A percentile compares a stretch with the other conserved stretches of the same genome.
These are phyloP conservation scores for Pantherophis guttatus DNA, from an alignment of 2,113 vertebrate species.

Conservation along the genomic window DNA sequence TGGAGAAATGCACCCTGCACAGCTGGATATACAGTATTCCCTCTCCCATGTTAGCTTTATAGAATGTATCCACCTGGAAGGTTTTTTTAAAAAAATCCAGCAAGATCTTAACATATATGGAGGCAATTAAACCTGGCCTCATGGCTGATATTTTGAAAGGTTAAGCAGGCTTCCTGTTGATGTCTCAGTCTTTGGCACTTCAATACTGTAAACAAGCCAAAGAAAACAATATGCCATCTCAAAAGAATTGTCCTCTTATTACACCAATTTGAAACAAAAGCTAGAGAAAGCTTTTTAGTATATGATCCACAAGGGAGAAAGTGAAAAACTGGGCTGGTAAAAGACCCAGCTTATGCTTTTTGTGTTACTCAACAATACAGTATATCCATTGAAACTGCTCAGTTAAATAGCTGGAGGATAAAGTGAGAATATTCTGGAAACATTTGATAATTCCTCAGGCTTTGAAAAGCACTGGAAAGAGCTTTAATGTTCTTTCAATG, in stretches of 20 bases:
- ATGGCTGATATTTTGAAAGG: not conserved
- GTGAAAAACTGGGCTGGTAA: not conserved
- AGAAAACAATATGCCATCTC: not conserved
- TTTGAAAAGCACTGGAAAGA: not conserved
- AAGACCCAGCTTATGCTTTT: not conserved
- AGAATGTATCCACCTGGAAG: not conserved
- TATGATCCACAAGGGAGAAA: slow-evolving; percentile 1
- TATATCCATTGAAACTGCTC: not conserved
- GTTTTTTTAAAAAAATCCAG: not conserved
- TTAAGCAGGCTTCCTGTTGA: not conserved
- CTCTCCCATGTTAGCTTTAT: slow-evolving; percentile 23
- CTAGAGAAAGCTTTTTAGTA: not conserved
- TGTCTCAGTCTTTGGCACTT: not conserved
- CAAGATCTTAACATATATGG: not conserved
- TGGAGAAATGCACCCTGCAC: not conserved
- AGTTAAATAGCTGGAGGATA: not conserved
- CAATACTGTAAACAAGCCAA: not conserved
- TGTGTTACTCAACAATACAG: not conserved
- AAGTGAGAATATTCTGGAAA: not conserved
- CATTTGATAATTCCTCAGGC: not conserved
- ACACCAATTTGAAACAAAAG: not conserved
- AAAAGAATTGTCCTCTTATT: slow-evolving; percentile 11
- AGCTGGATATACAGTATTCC: slow-evolving; percentile 6
- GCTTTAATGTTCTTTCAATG: slow-evolving; percentile 89
- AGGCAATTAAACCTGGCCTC: not conserved